These are phyloP conservation scores for Phodopus roborovskii DNA, from an alignment of 2,113 vertebrate species.

Conservation along the genomic window DNA sequence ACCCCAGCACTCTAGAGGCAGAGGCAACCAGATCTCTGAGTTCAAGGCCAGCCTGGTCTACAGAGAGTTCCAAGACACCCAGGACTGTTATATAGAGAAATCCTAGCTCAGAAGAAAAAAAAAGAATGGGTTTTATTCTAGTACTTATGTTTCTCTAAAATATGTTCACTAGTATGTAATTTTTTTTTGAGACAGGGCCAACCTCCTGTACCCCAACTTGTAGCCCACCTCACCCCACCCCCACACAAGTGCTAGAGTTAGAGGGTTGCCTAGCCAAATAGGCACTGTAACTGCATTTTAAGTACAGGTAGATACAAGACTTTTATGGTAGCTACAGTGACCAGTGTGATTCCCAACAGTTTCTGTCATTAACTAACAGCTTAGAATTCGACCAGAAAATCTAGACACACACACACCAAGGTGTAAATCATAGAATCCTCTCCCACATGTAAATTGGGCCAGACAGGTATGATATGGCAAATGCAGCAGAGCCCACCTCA, in stretches of 20 bases:
- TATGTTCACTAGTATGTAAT: not conserved
- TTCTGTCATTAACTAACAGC: not conserved
- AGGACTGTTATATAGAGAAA: too few species aligned
- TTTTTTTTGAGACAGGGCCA: not conserved
- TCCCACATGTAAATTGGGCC: not conserved
- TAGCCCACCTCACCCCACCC: not conserved
- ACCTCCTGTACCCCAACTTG: not conserved
- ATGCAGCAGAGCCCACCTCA: not conserved
- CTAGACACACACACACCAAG: too few species aligned
- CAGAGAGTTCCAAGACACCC: too few species aligned
- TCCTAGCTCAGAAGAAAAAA: not conserved
- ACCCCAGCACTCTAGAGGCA: too few species aligned
- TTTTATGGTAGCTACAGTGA: too few species aligned
- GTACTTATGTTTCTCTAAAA: not conserved
- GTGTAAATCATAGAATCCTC: not conserved
- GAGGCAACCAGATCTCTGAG: too few species aligned
- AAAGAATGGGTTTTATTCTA: not conserved
- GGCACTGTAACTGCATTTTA: not conserved
- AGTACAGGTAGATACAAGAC: too few species aligned
- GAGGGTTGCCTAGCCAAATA: not conserved
- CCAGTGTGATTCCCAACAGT: not conserved
- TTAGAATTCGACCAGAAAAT: not conserved
- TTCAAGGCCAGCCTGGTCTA: too few species aligned
- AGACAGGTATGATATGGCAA: too few species aligned
- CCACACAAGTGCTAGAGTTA: not conserved